Evolutionary conservation across 1,140 invertebrate species (phyloP), one percentile per base, ranked within the genome.

Genomic region (Zelostemma sp.): DNA sequence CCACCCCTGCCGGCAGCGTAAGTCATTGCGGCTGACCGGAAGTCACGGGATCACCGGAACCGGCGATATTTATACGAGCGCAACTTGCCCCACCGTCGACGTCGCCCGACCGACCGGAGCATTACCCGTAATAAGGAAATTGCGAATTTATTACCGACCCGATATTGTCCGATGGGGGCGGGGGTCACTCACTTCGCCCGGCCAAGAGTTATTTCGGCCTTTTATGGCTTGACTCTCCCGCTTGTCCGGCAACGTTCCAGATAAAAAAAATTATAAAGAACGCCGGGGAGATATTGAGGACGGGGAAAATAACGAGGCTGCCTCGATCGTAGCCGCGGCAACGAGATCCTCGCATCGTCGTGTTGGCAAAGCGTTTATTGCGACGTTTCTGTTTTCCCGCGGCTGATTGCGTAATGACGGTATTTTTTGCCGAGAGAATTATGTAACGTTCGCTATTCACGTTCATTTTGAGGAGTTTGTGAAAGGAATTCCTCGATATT

Each of bases 101-200:
- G 43, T 33, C 54, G 41, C 57, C 64, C 70, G 59, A 71, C 77
- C 81, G 75, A 84, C 83, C 83, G 83, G 83, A 74, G 79, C 81
- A 85, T 85, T 85, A 85, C 76, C 80, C 82, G 83, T 84, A 85
- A 85, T 85, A 85, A 85, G 83, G 83, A 85, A 85, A 85, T 84
- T 85, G 83, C 83, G 77, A 84, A 85, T 85, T 85, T 85, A 85
- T 85, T 85, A 84, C 83, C 76, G 63, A 69, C 43, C 69, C 72
- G 78, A 81, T 81, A 81, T 81, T 81, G 76, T 79, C 72, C 74
- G 60, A 63, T 58, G 56, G 61, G 57, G 59, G 61, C 58, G 55
- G 47, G 31, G 68, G 59, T 60, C 56, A 54, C 55, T 56, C 56
- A 40, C 59, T 15, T 41, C 57, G 28, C 35, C 57, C 55, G 35